These are phyloP conservation scores for Pantala flavescens DNA, from an alignment of 1,140 invertebrate genomes.

Conservation along the genomic window DNA sequence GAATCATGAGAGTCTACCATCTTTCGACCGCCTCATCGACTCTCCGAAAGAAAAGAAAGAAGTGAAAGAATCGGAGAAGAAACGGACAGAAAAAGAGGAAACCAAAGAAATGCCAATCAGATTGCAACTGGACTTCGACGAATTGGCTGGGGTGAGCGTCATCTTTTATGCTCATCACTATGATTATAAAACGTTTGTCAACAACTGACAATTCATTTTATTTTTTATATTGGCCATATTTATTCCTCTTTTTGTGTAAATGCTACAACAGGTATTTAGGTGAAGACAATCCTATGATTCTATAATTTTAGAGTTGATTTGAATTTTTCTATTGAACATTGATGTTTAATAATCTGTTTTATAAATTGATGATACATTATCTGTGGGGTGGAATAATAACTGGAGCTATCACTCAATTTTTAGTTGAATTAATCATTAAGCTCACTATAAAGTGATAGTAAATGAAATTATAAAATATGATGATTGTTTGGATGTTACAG, in stretches of 20 bases:
- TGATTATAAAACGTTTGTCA: not conserved
- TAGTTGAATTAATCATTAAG: too few species aligned
- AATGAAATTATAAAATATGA: too few species aligned
- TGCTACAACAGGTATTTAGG: too few species aligned
- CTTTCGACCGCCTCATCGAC: conserved; percentile 19
- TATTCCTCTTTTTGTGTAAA: conserved; percentile 8
- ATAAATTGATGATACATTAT: too few species aligned
- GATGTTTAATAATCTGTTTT: too few species aligned
- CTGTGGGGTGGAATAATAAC: too few species aligned
- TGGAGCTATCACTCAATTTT: too few species aligned
- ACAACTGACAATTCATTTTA: conserved; percentile 5
- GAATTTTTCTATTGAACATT: too few species aligned
- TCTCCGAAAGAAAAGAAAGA: conserved; percentile 26
- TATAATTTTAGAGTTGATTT: too few species aligned
- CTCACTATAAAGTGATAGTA: too few species aligned
- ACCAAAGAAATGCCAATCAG: conserved; percentile 40
- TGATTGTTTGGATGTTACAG: too few species aligned
- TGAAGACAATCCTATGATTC: too few species aligned
- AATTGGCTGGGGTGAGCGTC: conserved; percentile 53
- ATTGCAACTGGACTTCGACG: conserved; percentile 67
- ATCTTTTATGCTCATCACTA: conserved; percentile 9
- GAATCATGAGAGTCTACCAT: conserved; percentile 13
- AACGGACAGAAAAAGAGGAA: conserved; percentile 30
- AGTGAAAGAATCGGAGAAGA: conserved; percentile 23
- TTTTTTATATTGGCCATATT: conserved; percentile 16